Evolutionary conservation across 2,797 vertebrate genomes (phyloP).

Genomic region (Sciurus vulgaris): DNA sequence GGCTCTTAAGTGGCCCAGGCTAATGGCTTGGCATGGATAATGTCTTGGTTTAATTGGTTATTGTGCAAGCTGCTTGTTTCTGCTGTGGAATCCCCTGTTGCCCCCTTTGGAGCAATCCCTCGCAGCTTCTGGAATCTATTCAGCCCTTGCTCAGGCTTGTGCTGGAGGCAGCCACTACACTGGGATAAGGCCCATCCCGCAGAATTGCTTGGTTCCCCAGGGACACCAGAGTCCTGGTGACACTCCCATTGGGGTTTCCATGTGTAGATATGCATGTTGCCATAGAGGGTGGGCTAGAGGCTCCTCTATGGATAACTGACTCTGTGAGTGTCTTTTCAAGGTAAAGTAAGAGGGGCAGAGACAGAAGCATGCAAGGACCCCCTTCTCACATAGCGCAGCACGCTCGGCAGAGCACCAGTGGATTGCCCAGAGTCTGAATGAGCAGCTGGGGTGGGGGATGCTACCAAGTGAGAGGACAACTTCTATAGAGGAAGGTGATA

Average conservation of each 20-base stretch:
- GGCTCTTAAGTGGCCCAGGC: slow-evolving; percentile 48
- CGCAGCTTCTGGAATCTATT: slow-evolving; percentile 5
- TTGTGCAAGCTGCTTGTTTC: slow-evolving; percentile 58
- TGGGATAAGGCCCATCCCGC: not conserved
- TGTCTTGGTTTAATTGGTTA: slow-evolving; percentile 69
- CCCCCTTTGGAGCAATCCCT: not conserved
- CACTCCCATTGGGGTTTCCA: not conserved
- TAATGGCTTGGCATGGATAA: slow-evolving; percentile 77
- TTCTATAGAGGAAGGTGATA: slow-evolving; percentile 16
- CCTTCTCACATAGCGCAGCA: not conserved
- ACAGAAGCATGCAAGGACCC: not conserved
- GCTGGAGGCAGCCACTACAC: fast-evolving
- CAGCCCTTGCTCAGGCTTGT: not conserved
- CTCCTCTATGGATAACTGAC: not conserved
- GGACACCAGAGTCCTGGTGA: fast-evolving
- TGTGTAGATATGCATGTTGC: fast-evolving
- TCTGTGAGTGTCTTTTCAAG: not conserved
- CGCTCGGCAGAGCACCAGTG: not conserved
- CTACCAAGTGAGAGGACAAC: not conserved
- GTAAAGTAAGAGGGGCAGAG: not conserved
- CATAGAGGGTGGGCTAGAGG: not conserved
- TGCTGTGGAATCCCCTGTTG: slow-evolving; percentile 23
- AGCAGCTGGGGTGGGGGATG: not conserved
- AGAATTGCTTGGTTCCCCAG: not conserved
- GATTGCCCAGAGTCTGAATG: not conserved